Conservation (phyloP, 2,797 vertebrate species). For the Darevskia mixta region DNA sequence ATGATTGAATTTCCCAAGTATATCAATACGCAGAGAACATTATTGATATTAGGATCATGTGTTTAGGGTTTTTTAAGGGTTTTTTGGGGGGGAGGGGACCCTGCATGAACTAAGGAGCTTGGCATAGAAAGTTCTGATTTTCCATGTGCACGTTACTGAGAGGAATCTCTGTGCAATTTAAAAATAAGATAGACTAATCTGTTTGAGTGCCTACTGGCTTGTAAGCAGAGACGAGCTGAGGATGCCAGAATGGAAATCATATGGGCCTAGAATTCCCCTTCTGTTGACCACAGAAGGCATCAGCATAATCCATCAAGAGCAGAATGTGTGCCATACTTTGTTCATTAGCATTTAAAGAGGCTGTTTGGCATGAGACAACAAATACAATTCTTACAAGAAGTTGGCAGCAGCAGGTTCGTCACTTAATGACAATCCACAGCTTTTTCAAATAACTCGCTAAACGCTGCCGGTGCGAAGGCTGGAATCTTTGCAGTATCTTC, state of each 20-base stretch:
- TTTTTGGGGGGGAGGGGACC: conserved; percentile 47
- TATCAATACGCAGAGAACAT: conserved; percentile 67
- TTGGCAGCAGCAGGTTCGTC: conserved; percentile 80
- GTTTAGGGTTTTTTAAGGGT: conserved; percentile 68
- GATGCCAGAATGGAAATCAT: conserved; percentile 82
- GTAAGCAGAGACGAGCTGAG: conserved; percentile 72
- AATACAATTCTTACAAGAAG: conserved; percentile 80
- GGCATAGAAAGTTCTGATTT: conserved; percentile 56
- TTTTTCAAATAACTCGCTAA: conserved; percentile 80
- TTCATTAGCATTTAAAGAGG: conserved; percentile 87
- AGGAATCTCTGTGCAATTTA: conserved; percentile 65
- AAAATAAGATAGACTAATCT: conserved; percentile 77
- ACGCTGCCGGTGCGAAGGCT: conserved; percentile 68
- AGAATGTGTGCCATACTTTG: conserved; percentile 82
- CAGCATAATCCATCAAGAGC: conserved; percentile 84
- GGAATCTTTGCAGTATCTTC: conserved; percentile 69
- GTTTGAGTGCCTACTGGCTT: conserved; percentile 78
- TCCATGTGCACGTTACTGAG: conserved; percentile 56
- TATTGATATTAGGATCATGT: conserved; percentile 63
- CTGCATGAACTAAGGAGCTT: conserved; percentile 61
- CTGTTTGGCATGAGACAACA: conserved; percentile 83
- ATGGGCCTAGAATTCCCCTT: conserved; percentile 85
- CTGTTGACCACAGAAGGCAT: conserved; percentile 86
- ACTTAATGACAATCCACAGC: conserved; percentile 81
- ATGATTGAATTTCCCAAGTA: conserved; percentile 67